Percentiles rank a stretch among this genome's conserved stretches.
These are phyloP conservation scores for Anser brachyrhynchus DNA, from an alignment of 2,113 vertebrate species.

Conservation along the genomic window DNA sequence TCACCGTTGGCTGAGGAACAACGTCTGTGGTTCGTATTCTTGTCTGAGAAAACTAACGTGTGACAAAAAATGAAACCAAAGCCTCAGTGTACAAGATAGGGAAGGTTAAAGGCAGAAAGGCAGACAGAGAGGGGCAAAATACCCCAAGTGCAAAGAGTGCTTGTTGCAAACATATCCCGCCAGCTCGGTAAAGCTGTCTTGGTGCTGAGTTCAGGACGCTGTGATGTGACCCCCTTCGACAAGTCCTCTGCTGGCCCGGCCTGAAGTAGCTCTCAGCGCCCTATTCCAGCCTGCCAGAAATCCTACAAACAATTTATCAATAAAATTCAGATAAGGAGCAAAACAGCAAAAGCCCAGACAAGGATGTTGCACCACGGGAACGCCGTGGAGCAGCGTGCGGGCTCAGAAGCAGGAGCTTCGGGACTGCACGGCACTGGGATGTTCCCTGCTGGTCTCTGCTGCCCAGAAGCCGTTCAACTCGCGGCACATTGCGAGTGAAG, in stretches of 20 bases:
- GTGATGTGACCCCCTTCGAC: neutral
- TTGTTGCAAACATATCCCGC: neutral
- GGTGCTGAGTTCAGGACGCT: neutral
- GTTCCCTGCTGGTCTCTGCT: neutral
- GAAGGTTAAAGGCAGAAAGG: neutral
- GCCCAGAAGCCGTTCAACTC: neutral
- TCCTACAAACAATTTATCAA: neutral
- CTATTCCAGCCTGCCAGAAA: neutral
- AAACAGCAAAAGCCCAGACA: rapidly evolving
- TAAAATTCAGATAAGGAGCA: neutral
- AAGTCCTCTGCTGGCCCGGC: neutral
- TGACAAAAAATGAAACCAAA: neutral
- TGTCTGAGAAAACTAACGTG: neutral
- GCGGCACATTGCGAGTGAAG: neutral
- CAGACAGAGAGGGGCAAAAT: neutral
- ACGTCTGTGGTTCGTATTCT: neutral
- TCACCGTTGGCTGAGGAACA: neutral
- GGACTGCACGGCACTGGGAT: neutral
- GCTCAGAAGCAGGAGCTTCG: rapidly evolving
- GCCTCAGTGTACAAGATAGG: neutral
- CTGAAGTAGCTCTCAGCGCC: neutral
- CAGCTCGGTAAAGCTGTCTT: neutral
- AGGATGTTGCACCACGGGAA: neutral
- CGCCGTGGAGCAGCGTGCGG: rapidly evolving
- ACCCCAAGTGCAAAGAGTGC: neutral